Base-by-base conservation (phyloP, 1,140 invertebrate species). In the Diachasma alloeum region DNA sequence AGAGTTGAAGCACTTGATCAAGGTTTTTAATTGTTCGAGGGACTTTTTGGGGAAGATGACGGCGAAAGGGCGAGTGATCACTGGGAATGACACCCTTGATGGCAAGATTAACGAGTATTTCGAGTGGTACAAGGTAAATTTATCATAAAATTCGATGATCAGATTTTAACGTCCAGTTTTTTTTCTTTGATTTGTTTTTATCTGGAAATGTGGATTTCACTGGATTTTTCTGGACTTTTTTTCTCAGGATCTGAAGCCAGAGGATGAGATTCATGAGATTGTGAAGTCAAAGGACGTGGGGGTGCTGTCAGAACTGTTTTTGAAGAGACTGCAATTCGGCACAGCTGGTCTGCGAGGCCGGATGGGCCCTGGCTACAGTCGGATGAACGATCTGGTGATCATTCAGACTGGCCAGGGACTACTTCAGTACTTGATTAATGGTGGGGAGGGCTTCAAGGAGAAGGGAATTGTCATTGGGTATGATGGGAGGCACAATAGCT, bases 381-480 rank as follows among this genome's bases (percentile, higher is more conserved):
- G 94, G 73, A 98, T 99, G 95, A 99, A 99, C 90, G 98, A 99
- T 90, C 91, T 99, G 31, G 98, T 99, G 0, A 95, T 99, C 36
- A 93, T 99, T 66, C 99, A 99, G 91, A 97, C 98, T 19, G 94
- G 94, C 4, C 98, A 99, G 92, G 98, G 98, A 5, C 88, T 99
- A 63, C 93, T 93, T 42, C 92, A 94, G 72, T 97, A 98, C 88
- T 83, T 99, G 31, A 85, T 93, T 74, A 87, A 92, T 68, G 85
- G 87, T 68, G 88, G 92, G 78, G 84, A 88, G 4, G 85, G 93
- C 66, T 83, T 90, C 31, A 83, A 92, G 73, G 82, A 90, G 4
- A 92, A 91, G 75, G 96, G 97, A 11, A 90, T 99, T 53, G 94
- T 99, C 0, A 91, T 99, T 82, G 98, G 98, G 2, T 99, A 94